Percentiles rank a stretch among this genome's conserved stretches.
Conservation (phyloP, 2,888 invertebrate genomes). For the Micropterix aruncella region DNA sequence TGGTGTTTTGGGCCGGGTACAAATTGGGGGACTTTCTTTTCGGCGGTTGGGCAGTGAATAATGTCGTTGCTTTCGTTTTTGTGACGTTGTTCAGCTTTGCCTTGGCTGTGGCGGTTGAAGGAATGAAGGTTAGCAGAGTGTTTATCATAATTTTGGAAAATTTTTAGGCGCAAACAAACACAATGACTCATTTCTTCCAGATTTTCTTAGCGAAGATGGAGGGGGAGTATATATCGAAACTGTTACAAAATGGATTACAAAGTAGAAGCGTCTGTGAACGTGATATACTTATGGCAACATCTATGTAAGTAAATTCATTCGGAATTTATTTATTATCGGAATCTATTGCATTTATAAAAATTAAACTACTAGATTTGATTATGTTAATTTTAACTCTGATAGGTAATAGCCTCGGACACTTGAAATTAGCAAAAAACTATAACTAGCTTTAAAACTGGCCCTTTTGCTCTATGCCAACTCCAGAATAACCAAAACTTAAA, state of each 20-base stretch:
- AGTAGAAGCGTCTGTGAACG: not conserved
- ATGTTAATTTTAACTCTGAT: no score
- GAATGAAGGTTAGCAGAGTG: slow-evolving; percentile 25
- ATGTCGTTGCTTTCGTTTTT: slow-evolving; percentile 36
- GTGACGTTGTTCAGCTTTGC: slow-evolving; percentile 44
- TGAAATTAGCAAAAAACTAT: no score
- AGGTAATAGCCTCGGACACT: no score
- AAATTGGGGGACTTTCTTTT: slow-evolving; percentile 49
- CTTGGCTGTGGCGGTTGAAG: slow-evolving; percentile 48
- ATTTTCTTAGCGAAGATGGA: not conserved
- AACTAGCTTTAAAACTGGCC: no score
- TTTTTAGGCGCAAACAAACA: no score
- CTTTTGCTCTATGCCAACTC: no score
- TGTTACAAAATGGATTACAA: not conserved
- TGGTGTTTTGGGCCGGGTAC: slow-evolving; percentile 53
- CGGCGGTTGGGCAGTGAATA: slow-evolving; percentile 40
- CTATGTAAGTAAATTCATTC: not conserved
- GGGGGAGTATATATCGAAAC: not conserved
- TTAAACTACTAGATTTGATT: no score
- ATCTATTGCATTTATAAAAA: no score
- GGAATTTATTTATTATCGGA: no score
- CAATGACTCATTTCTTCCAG: not conserved
- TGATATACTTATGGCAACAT: not conserved
- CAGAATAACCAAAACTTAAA: no score
- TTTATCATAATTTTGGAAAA: not conserved